Conservation (phyloP, 1,140 invertebrate genomes). For the Leptinotarsa texana region DNA sequence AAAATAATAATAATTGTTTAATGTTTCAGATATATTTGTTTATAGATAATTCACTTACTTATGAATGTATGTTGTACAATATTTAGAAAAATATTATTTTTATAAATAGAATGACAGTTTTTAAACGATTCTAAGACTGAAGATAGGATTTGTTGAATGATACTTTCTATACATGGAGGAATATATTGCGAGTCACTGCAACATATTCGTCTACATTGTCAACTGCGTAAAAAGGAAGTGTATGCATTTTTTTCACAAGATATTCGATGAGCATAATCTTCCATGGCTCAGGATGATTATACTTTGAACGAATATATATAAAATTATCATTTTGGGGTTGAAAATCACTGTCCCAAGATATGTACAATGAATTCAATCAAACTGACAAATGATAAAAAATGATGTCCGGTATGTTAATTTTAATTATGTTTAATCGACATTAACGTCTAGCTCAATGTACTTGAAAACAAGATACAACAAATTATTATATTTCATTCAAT, state of each 20-base stretch:
- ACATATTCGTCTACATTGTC: conserved; percentile 32
- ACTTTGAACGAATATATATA: conserved; percentile 32
- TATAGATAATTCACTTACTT: conserved; percentile 30
- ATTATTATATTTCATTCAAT: conserved; percentile 2
- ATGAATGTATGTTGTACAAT: conserved; percentile 35
- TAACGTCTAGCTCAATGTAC: neutral
- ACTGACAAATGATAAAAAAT: neutral
- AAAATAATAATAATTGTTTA: conserved; percentile 26
- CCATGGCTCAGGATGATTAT: conserved; percentile 38
- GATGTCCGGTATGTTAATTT: conserved; percentile 1
- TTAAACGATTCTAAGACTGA: conserved; percentile 37
- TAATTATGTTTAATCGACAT: neutral
- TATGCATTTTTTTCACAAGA: conserved; percentile 23
- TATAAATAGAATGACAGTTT: conserved; percentile 33
- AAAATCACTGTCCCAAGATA: conserved; percentile 29
- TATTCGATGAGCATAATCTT: conserved; percentile 35
- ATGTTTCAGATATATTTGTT: conserved; percentile 28
- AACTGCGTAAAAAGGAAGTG: conserved; percentile 28
- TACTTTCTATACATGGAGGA: conserved; percentile 30
- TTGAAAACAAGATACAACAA: neutral
- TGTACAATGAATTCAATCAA: conserved; percentile 23
- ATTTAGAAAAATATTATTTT: conserved; percentile 39
- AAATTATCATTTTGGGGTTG: conserved; percentile 28
- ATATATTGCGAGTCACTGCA: conserved; percentile 31
- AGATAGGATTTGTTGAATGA: conserved; percentile 35